Conservation (phyloP, 2,888 invertebrate genomes). For the Hirtodrosophila duncani region DNA sequence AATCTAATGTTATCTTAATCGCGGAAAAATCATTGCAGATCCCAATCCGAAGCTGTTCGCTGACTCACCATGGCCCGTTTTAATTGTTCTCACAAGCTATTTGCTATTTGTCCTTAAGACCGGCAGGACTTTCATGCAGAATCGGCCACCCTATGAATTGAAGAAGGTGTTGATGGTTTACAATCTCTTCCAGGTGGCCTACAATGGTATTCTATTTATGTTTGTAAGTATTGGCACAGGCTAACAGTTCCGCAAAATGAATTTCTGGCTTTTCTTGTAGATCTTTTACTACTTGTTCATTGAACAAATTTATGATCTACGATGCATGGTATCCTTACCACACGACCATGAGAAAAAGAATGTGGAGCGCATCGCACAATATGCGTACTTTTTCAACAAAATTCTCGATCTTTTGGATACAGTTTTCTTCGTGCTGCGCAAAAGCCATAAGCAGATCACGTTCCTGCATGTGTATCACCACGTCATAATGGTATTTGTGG, state of each 20-base stretch:
- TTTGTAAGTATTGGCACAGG: too few relatives aligned
- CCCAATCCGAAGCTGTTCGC: constrained; percentile 15
- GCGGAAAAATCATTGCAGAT: constrained; percentile 12
- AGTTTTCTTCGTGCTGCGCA: constrained; percentile 82
- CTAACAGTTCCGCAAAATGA: too few relatives aligned
- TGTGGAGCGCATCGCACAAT: not conserved
- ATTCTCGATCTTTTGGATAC: constrained; percentile 84
- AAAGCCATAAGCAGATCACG: constrained; percentile 59
- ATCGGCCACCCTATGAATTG: constrained; percentile 30
- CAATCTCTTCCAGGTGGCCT: constrained; percentile 34
- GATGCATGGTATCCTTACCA: not conserved
- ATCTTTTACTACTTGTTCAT: not conserved
- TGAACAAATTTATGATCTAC: not conserved
- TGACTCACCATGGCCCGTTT: constrained; percentile 18
- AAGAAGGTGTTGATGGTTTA: constrained; percentile 16
- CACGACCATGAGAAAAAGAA: not conserved
- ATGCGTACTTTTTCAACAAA: constrained; percentile 82
- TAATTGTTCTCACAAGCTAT: constrained; percentile 12
- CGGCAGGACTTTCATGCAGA: constrained; percentile 24
- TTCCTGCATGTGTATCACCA: constrained; percentile 17
- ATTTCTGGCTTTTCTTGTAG: too few relatives aligned
- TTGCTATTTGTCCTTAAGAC: constrained; percentile 29
- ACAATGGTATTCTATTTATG: constrained; percentile 25
- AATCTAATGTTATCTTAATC: too few relatives aligned
- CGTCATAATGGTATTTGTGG: constrained; percentile 59